Base-by-base conservation (phyloP, 2,113 vertebrate species). In the Vidua chalybeata region DNA sequence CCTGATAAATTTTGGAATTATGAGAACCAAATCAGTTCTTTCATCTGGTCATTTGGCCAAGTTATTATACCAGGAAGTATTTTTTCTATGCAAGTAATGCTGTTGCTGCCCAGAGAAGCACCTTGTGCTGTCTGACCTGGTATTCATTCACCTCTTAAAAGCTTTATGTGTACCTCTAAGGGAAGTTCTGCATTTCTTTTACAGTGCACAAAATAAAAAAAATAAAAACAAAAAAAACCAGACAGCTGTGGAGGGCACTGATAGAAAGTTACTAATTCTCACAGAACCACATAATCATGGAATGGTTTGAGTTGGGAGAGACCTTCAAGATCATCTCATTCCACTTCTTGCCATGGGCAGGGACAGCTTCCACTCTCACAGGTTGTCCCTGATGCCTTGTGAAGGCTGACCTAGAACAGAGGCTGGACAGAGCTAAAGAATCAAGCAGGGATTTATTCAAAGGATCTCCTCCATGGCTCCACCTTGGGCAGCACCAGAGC, bases 311-410 rank as follows among this genome's bases (percentile, higher is more conserved):
- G 12, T 9, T 59, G 28, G 55, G 9, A 78, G 4, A 22, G 23
- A 49, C 15, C 13, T 56, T 35, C 1, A 72, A 49, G 35, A 8
- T 10, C 39, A 41, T 17, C 6, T 4, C 13, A 2, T 10, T 7
- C 23, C 33, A 54, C 1, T 5, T 9, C 18, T 15, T n/a, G 33
- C 48, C 64, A 20, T 20, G 19, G 31, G 23, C 48, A 48, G 48
- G 7, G 41, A 63, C 41, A 49, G 3, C 7, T 80, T 0, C 58
- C 31, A 27, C 26, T 7, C 0, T 2, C n/a, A 35, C 58, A 72
- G 24, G 23, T 0, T 30, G 19, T n/a, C 55, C 10, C 27, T 21
- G 8, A 33, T 33, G 7, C 30, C 7, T 31, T 55, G 18, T 31
- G 52, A 2, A 20, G 17, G 54, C 30, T 55, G 54, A 1, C 30